Percentiles rank a stretch among this genome's conserved stretches.
phyloP scores from a whole-genome alignment of 2,888 invertebrate species.

The Anaspis maculata region DNA sequence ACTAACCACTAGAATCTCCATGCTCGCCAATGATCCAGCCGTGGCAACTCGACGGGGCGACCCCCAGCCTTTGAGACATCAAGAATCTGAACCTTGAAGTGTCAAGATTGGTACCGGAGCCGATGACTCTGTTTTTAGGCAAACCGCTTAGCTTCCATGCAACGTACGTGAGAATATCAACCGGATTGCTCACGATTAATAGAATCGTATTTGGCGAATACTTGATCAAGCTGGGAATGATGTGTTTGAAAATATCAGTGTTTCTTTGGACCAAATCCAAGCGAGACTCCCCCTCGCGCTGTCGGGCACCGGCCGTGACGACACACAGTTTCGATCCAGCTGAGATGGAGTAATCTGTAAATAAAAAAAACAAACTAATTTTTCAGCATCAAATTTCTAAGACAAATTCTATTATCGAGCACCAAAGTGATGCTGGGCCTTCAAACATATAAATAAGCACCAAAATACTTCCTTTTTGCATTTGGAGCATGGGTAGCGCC shows the following conservation, averaged over 20 bases:
- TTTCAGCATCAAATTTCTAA: too few relatives aligned
- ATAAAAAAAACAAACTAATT: too few relatives aligned
- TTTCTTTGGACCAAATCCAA: constrained; percentile 83
- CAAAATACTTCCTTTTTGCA: background rate
- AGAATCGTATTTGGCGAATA: constrained; percentile 82
- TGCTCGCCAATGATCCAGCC: constrained; percentile 94
- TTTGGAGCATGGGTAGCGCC: too few relatives aligned
- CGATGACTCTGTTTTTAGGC: constrained; percentile 77
- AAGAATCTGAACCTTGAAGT: constrained; percentile 86
- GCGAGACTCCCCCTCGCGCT: constrained; percentile 83
- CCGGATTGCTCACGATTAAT: constrained; percentile 85
- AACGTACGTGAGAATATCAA: constrained; percentile 86
- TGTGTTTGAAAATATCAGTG: constrained; percentile 78
- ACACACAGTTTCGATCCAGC: constrained; percentile 78
- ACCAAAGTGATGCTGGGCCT: too few relatives aligned
- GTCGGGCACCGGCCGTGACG: constrained; percentile 86
- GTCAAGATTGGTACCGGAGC: constrained; percentile 89
- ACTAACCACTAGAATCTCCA: constrained; percentile 56
- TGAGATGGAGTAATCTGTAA: constrained; percentile 62
- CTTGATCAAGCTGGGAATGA: constrained; percentile 73
- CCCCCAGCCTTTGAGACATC: constrained; percentile 70
- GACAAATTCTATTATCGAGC: too few relatives aligned
- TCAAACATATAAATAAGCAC: background rate
- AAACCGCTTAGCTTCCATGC: constrained; percentile 92
- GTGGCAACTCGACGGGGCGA: constrained; percentile 79